Evolutionary conservation across 2,797 vertebrate species (phyloP).

Genomic region (Luscinia megarhynchos): DNA sequence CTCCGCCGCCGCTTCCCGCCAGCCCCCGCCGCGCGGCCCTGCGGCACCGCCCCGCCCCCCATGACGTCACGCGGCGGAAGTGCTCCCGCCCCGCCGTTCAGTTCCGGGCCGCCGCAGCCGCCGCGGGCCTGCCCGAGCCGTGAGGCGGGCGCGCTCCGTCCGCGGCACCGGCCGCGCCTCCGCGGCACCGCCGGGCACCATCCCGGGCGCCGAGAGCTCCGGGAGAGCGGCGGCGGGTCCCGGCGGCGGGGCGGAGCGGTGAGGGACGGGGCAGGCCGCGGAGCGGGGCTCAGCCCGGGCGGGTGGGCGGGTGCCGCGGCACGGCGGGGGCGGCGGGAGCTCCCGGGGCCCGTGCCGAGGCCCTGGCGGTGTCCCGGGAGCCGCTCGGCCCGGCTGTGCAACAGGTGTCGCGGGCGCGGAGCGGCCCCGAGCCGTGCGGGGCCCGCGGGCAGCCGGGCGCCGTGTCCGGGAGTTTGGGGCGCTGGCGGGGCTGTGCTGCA

Average conservation of each 20-base stretch:
- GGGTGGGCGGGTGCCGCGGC: background rate
- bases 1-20: too few relatives aligned
- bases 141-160: background rate
- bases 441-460: background rate
- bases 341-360: too few relatives aligned
- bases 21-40: too few relatives aligned
- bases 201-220: background rate
- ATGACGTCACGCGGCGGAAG: background rate
- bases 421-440: fast-evolving
- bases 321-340: too few relatives aligned
- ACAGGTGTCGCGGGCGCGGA: background rate
- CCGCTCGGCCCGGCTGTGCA: background rate
- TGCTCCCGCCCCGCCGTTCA: background rate
- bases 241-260: background rate
- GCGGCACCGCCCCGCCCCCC: too few relatives aligned
- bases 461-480: background rate
- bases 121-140: background rate
- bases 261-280: background rate
- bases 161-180: too few relatives aligned
- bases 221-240: background rate
- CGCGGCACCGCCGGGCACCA: background rate
- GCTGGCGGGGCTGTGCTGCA: fast-evolving
- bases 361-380: too few relatives aligned
- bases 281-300: background rate
- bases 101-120: background rate